phyloP scores from a whole-genome alignment of 2,113 vertebrate species.

The Megaceryle torquata region DNA sequence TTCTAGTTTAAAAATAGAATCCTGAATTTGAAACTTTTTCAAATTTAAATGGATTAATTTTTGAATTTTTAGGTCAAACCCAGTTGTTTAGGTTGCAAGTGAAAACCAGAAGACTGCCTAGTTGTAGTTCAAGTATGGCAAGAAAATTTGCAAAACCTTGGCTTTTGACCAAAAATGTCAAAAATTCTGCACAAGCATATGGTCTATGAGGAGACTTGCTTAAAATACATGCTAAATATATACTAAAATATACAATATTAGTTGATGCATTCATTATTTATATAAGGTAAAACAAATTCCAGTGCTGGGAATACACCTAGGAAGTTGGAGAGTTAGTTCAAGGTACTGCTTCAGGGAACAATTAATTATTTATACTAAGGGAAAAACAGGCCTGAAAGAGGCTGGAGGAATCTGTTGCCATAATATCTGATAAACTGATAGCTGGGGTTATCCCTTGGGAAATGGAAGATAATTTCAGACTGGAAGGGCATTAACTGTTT shows the following conservation, averaged over 20 bases:
- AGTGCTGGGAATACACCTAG: constrained; percentile 8
- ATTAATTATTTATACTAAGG: constrained; percentile 43
- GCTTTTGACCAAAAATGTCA: background rate
- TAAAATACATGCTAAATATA: background rate
- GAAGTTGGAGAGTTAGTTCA: constrained; percentile 11
- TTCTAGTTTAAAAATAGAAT: background rate
- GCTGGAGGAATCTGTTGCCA: background rate
- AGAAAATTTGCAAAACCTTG: background rate
- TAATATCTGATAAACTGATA: background rate
- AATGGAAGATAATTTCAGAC: background rate
- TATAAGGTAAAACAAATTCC: constrained; percentile 12
- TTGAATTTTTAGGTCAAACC: background rate
- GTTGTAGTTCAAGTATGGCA: background rate
- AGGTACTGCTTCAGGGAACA: constrained; percentile 22
- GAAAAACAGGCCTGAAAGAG: background rate
- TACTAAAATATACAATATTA: background rate
- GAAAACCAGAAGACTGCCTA: background rate
- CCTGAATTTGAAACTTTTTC: background rate
- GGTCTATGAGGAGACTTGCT: background rate
- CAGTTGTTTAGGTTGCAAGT: background rate
- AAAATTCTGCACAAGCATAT: background rate
- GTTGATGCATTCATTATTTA: constrained; percentile 25
- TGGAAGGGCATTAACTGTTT: background rate
- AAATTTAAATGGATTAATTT: background rate
- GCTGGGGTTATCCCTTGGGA: background rate